Percentiles rank a stretch among this genome's conserved stretches.
These are phyloP conservation scores for Tyto alba DNA, from an alignment of 2,113 vertebrate species.

Conservation along the genomic window DNA sequence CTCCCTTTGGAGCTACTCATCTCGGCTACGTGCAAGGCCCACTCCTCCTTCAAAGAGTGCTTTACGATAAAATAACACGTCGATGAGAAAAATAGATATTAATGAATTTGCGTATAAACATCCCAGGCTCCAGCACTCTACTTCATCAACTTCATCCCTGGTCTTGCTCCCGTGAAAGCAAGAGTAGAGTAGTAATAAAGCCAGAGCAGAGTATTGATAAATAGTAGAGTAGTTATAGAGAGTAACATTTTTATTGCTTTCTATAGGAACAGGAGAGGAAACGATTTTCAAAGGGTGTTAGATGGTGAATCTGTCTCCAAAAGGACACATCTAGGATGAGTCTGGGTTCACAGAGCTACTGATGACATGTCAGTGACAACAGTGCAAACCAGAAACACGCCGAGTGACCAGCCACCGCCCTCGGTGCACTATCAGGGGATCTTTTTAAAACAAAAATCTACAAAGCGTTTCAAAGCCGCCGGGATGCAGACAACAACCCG, in stretches of 20 bases:
- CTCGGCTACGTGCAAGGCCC: background rate
- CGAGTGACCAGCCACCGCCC: background rate
- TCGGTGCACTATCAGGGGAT: background rate
- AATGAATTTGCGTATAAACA: background rate
- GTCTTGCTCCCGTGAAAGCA: background rate
- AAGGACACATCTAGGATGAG: background rate
- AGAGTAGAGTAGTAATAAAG: background rate
- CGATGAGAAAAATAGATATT: background rate
- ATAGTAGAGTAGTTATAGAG: background rate
- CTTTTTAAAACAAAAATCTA: background rate
- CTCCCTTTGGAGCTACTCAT: background rate
- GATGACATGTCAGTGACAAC: background rate
- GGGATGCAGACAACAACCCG: background rate
- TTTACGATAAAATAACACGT: background rate
- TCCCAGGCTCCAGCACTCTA: background rate
- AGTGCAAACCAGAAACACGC: fast-evolving
- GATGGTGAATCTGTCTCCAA: background rate
- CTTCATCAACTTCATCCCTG: background rate
- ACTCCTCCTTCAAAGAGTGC: background rate
- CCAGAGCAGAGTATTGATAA: background rate
- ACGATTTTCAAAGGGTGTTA: background rate
- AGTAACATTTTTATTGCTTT: background rate
- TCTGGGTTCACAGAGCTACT: background rate
- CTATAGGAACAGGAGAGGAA: background rate
- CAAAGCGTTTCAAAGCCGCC: background rate